Conservation (phyloP, 2,888 invertebrate species). For the Aspidiotus destructor region DNA sequence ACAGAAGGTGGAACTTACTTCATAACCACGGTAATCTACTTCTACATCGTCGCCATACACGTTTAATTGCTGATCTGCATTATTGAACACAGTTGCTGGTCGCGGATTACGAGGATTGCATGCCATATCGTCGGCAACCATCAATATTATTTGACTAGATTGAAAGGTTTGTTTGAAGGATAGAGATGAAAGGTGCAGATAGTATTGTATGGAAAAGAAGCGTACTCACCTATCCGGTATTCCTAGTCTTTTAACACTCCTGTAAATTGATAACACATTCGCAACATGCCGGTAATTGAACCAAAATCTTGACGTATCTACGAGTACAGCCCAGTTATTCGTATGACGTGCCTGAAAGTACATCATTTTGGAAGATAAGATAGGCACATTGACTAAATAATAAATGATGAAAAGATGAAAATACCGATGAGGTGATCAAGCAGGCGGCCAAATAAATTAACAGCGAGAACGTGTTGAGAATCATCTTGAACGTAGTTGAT, state of each 20-base stretch:
- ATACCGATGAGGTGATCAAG: too few relatives aligned
- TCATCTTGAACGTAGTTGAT: too few relatives aligned
- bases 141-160: slow-evolving; percentile 85
- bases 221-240: slow-evolving; percentile 69
- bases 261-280: slow-evolving; percentile 94
- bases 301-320: slow-evolving; percentile 98
- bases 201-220: background rate
- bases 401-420: too few relatives aligned
- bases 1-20: slow-evolving; percentile 46
- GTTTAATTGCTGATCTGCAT: slow-evolving; percentile 94
- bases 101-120: slow-evolving; percentile 96
- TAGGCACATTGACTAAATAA: too few relatives aligned
- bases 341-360: slow-evolving; percentile 53
- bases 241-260: slow-evolving; percentile 95
- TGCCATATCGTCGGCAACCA: slow-evolving; percentile 99
- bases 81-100: slow-evolving; percentile 96
- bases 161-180: slow-evolving; percentile 6
- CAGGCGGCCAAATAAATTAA: too few relatives aligned
- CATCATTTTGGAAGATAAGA: background rate
- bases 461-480: too few relatives aligned
- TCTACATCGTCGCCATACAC: slow-evolving; percentile 99
- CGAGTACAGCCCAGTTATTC: slow-evolving; percentile 98
- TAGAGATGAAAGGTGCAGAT: background rate
- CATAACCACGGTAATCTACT: slow-evolving; percentile 92
- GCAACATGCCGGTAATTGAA: slow-evolving; percentile 99